Percentiles rank a stretch among this genome's conserved stretches.
These are phyloP conservation scores for Antedon mediterranea DNA, from an alignment of 53 echinoderm and acorn worm genomes.

Conservation along the genomic window DNA sequence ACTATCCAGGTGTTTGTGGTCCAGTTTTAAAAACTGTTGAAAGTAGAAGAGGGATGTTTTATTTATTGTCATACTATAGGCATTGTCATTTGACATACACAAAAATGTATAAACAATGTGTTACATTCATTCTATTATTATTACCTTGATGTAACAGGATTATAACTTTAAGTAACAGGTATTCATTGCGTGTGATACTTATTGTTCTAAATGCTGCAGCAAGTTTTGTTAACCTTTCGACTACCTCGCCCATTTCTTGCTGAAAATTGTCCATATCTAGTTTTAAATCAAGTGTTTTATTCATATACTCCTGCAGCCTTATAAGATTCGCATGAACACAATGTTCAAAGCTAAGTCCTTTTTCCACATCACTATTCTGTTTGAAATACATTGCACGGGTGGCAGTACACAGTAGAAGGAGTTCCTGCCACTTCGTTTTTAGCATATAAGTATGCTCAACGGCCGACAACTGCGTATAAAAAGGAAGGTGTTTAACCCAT, in stretches of 20 bases:
- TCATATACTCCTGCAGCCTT: conserved; percentile 96
- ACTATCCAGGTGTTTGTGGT: no score
- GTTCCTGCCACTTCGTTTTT: conserved; percentile 96
- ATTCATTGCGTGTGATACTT: conserved; percentile 83
- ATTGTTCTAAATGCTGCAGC: conserved; percentile 87
- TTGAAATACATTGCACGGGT: conserved; percentile 94
- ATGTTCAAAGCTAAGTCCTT: conserved; percentile 89
- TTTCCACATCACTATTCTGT: conserved; percentile 39
- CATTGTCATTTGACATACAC: no score
- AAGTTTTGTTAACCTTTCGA: conserved; percentile 84
- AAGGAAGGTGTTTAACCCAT: conserved; percentile 97
- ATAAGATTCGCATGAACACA: conserved; percentile 78
- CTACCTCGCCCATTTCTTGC: conserved; percentile 97
- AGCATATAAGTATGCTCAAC: conserved; percentile 93
- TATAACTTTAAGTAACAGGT: conserved; percentile 89
- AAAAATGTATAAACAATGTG: no score
- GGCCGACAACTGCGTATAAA: conserved; percentile 85
- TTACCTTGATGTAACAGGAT: conserved; percentile 77
- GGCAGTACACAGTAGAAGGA: conserved; percentile 77
- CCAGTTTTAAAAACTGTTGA: no score
- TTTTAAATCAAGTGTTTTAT: conserved; percentile 87
- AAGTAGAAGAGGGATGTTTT: no score
- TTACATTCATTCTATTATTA: neutral
- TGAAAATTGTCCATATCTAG: conserved; percentile 96
- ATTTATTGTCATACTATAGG: no score